These are phyloP conservation scores for Heteronetta atricapilla DNA, from an alignment of 2,113 vertebrate genomes.

Conservation along the genomic window DNA sequence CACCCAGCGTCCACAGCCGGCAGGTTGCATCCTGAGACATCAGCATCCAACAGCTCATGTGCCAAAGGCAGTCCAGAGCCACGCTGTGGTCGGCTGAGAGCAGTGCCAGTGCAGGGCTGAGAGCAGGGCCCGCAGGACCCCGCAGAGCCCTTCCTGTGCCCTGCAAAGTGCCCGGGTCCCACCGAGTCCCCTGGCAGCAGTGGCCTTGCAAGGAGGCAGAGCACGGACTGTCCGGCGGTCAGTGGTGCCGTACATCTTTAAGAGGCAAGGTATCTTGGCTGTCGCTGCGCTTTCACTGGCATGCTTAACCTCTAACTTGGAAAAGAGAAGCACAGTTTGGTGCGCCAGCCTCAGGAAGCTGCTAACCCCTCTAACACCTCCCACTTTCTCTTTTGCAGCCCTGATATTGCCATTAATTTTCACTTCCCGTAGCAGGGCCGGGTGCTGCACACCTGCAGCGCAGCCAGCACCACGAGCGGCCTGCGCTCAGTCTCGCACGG, in stretches of 20 bases:
- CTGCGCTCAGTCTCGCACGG: rapidly evolving
- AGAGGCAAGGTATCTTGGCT: not conserved
- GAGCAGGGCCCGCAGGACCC: not conserved
- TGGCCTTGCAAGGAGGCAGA: not conserved
- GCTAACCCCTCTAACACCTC: not conserved
- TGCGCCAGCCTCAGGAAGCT: not conserved
- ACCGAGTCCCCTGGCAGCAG: not conserved
- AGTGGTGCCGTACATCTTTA: not conserved
- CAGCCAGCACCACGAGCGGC: rapidly evolving
- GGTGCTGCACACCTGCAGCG: rapidly evolving
- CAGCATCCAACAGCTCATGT: not conserved
- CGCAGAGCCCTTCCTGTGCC: not conserved
- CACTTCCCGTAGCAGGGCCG: not conserved
- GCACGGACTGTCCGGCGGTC: not conserved
- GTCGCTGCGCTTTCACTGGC: not conserved
- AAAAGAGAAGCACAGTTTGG: not conserved
- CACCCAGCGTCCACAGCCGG: not conserved
- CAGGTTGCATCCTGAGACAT: rapidly evolving
- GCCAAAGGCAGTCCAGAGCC: not conserved
- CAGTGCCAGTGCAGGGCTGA: rapidly evolving
- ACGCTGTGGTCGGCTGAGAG: rapidly evolving
- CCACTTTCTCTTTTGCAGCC: not conserved
- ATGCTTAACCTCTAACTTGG: not conserved
- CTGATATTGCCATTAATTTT: not conserved
- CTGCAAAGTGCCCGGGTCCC: not conserved